Percentiles rank a stretch among this genome's conserved stretches.
Evolutionary conservation across 2,113 vertebrate species (phyloP).

Genomic region (Tragelaphus buxtoni): DNA sequence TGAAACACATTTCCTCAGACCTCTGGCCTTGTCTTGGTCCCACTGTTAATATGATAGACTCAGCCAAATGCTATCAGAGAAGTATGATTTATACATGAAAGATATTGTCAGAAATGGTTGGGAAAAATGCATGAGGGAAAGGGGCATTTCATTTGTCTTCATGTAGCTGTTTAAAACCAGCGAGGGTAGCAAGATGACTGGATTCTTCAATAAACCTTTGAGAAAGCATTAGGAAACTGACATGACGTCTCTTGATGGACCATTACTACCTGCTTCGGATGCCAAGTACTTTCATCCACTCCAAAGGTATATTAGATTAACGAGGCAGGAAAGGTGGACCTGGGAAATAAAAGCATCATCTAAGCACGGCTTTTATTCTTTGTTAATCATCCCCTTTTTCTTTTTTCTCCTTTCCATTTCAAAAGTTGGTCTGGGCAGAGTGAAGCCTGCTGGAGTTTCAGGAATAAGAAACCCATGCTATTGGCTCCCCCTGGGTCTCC

Average conservation of each 20-base stretch:
- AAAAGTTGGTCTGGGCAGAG: slow-evolving; percentile 51
- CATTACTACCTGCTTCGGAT: slow-evolving; percentile 75
- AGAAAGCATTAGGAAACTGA: slow-evolving; percentile 76
- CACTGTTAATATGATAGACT: slow-evolving; percentile 58
- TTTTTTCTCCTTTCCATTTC: slow-evolving; percentile 56
- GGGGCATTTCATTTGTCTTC: slow-evolving; percentile 75
- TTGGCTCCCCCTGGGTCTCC: slow-evolving; percentile 15
- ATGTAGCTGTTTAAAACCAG: slow-evolving; percentile 75
- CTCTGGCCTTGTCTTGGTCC: slow-evolving; percentile 52
- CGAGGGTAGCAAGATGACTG: slow-evolving; percentile 71
- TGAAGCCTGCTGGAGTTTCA: slow-evolving; percentile 39
- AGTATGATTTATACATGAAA: slow-evolving; percentile 70
- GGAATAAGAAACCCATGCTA: background rate
- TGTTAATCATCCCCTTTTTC: slow-evolving; percentile 43
- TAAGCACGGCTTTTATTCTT: slow-evolving; percentile 53
- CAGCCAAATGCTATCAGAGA: slow-evolving; percentile 56
- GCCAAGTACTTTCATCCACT: slow-evolving; percentile 72
- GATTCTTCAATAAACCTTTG: slow-evolving; percentile 78
- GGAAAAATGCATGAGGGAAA: slow-evolving; percentile 63
- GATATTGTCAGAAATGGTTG: slow-evolving; percentile 67
- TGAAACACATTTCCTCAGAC: background rate
- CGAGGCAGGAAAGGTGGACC: slow-evolving; percentile 64
- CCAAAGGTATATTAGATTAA: slow-evolving; percentile 69
- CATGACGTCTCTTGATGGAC: slow-evolving; percentile 73
- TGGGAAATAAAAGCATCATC: slow-evolving; percentile 62